Conservation (phyloP, 2,797 vertebrate species). For the Gastrophryne carolinensis region DNA sequence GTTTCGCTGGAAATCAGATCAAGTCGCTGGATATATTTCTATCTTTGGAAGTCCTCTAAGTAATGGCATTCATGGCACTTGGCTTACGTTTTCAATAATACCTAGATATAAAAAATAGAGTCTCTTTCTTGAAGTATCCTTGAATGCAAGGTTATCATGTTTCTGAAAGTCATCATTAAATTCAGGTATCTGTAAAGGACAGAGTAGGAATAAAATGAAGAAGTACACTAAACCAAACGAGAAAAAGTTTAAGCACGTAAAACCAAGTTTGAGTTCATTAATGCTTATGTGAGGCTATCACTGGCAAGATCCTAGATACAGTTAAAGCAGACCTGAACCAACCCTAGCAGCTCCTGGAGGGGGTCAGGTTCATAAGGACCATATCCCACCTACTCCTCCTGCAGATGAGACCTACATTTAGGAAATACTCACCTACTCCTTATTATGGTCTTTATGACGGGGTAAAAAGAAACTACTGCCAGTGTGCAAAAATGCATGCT, state of each 20-base stretch:
- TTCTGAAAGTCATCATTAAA: slow-evolving; percentile 56
- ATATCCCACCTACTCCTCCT: no score
- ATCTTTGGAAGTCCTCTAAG: slow-evolving; percentile 17
- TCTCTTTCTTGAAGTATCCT: slow-evolving; percentile 46
- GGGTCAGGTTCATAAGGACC: no score
- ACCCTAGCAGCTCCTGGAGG: no score
- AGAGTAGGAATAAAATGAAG: slow-evolving; percentile 41
- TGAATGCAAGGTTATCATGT: slow-evolving; percentile 59
- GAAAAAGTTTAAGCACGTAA: slow-evolving; percentile 65
- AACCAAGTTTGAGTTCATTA: slow-evolving; percentile 64
- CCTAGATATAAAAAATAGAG: slow-evolving; percentile 46
- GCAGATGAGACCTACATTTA: no score
- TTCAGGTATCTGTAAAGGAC: slow-evolving; percentile 54
- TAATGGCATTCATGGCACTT: slow-evolving; percentile 29
- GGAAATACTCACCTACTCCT: no score
- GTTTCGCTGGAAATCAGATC: slow-evolving; percentile 25
- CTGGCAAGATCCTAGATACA: slow-evolving; percentile 64
- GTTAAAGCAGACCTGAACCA: no score
- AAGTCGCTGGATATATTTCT: slow-evolving; percentile 27
- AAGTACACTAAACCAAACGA: slow-evolving; percentile 51
- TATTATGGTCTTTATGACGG: no score
- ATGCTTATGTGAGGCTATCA: slow-evolving; percentile 66
- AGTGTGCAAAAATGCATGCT: no score
- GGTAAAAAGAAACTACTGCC: no score
- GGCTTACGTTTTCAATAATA: slow-evolving; percentile 22